Evolutionary conservation across 2,888 invertebrate genomes (phyloP).

Genomic region (Apotomis capreana): DNA sequence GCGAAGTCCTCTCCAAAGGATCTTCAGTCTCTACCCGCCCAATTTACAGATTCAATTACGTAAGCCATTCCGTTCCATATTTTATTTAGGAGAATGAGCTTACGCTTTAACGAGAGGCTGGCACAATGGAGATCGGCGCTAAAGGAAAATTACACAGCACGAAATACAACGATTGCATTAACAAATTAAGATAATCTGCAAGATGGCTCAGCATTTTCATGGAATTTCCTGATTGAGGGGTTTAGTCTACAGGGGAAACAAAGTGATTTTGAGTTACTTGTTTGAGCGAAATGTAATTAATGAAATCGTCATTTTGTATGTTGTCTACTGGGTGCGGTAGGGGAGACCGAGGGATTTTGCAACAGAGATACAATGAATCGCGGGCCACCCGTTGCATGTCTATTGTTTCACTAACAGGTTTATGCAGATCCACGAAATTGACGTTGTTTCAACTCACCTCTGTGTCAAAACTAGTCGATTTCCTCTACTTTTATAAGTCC

Average conservation of each 20-base stretch:
- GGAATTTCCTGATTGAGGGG: conserved; percentile 8
- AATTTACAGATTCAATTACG: conserved; percentile 39
- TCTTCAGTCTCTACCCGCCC: not conserved
- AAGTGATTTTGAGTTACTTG: conserved; percentile 13
- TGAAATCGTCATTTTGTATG: too few species aligned
- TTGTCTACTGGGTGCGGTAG: too few species aligned
- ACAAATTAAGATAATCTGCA: conserved; percentile 40
- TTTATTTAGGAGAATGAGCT: conserved; percentile 26
- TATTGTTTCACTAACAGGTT: too few species aligned
- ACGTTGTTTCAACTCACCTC: too few species aligned
- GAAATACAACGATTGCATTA: conserved; percentile 38
- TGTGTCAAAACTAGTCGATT: too few species aligned
- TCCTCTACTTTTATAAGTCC: too few species aligned
- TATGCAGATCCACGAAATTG: too few species aligned
- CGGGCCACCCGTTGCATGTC: too few species aligned
- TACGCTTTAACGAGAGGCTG: conserved; percentile 13
- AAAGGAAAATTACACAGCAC: conserved; percentile 40
- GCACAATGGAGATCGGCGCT: conserved; percentile 35
- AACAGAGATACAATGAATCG: too few species aligned
- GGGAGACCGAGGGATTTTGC: too few species aligned
- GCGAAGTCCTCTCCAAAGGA: conserved; percentile 6
- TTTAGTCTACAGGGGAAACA: not conserved
- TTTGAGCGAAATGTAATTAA: not conserved
- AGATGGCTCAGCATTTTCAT: conserved; percentile 32
- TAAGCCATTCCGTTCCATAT: conserved; percentile 35